These are phyloP conservation scores for Caenorhabditis auriculariae DNA, from an alignment of 2,888 invertebrate genomes.

Conservation along the genomic window DNA sequence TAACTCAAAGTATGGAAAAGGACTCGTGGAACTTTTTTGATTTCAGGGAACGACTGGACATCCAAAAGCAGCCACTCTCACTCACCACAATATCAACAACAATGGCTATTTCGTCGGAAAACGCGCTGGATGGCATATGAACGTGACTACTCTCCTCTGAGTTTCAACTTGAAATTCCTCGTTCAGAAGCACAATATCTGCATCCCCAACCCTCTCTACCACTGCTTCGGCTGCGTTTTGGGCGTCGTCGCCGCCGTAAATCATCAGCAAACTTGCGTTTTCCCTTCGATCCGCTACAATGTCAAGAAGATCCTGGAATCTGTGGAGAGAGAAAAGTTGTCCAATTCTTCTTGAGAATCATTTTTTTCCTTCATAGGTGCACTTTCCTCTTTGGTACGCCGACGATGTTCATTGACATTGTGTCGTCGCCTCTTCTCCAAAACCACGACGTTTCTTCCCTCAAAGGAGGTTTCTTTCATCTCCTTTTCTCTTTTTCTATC, in stretches of 20 bases:
- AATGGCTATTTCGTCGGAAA: slow-evolving; percentile 74
- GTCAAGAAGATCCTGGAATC: slow-evolving; percentile 72
- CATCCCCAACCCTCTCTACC: slow-evolving; percentile 65
- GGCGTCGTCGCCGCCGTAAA: slow-evolving; percentile 71
- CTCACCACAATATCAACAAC: slow-evolving; percentile 76
- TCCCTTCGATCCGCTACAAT: slow-evolving; percentile 67
- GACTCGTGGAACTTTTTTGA: slow-evolving; percentile 11
- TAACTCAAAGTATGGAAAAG: not conserved
- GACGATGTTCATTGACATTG: slow-evolving; percentile 68
- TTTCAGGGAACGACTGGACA: slow-evolving; percentile 75
- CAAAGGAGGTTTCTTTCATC: slow-evolving; percentile 10
- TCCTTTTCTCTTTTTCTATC: not conserved
- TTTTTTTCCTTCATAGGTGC: slow-evolving; percentile 59
- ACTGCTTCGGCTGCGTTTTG: slow-evolving; percentile 77
- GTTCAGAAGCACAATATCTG: slow-evolving; percentile 43
- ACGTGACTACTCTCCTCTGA: slow-evolving; percentile 11
- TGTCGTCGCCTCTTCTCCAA: slow-evolving; percentile 63
- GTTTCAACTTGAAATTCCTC: not conserved
- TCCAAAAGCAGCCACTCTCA: slow-evolving; percentile 74
- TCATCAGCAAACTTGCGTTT: slow-evolving; percentile 64
- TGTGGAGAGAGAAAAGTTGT: slow-evolving; percentile 74
- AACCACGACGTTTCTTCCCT: slow-evolving; percentile 62
- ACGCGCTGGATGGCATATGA: slow-evolving; percentile 64
- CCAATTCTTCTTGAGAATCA: not conserved
- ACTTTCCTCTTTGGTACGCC: slow-evolving; percentile 67